Base-by-base conservation (phyloP, 92 coral and sea anemone species). In the Porites lobata region DNA sequence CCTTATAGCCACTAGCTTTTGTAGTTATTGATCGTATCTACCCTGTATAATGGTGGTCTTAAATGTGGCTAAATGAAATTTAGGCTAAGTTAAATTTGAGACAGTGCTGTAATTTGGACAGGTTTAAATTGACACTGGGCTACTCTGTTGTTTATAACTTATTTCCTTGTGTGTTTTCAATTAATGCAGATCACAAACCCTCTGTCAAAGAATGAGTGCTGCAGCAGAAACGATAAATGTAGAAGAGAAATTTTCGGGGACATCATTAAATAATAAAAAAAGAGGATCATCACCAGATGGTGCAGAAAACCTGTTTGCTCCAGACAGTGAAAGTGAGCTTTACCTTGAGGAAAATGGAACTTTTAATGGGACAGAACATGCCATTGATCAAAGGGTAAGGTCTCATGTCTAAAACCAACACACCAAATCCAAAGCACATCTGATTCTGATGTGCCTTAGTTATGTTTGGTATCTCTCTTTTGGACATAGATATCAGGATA, bases 221-320 rank as follows among this genome's bases (percentile, higher is more conserved):
- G 93, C 93, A 63, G 89, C 98, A 86, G 98, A 95, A 76, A 83
- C 89, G 0, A 95, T 95, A 80, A 95, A 95, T 76, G 94, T 95
- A 13, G 91, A 90, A 24, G 98, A 95, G 65, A 79, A 91, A 68
- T 89, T 95, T 21, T 88, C 96, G 10, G 88, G 78, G 11, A 69
- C 78, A 8, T 65, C 87, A 19, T 51, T 92, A 75, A 84, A 83
- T 72, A 86, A 82, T 69, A 84, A 76, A 64, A 80, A 87, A 38
- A 89, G 82, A 9, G 89, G 86, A 65, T 65, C 81, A 0, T 65
- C 81, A 0, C 63, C 64, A 18, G 90, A 91, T 85, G 90, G 93
- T 61, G 93, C 95, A 13, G 87, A 82, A 6, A 98, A 98, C 85
- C 92, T 98, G 76, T 98, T 98, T 95, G 98, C 99, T 50, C 99